phyloP scores from a whole-genome alignment of 1,140 invertebrate genomes.

The Camponotus pennsylvanicus region DNA sequence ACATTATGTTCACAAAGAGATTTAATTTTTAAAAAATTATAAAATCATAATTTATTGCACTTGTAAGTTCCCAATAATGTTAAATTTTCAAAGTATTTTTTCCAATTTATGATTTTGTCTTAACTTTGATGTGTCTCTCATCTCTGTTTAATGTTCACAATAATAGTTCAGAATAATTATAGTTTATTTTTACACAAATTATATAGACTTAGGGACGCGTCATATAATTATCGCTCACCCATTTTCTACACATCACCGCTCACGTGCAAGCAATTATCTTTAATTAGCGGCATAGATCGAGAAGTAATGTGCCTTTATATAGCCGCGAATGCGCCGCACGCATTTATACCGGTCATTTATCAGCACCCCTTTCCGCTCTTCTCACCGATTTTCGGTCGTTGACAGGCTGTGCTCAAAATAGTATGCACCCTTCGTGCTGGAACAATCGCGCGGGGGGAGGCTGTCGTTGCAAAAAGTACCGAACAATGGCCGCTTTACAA shows the following conservation, averaged over 20 bases:
- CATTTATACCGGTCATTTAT: slow-evolving; percentile 50
- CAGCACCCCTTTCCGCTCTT: neutral
- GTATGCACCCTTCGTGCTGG: slow-evolving; percentile 39
- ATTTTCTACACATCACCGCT: neutral
- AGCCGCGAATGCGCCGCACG: slow-evolving; percentile 6
- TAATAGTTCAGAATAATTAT: slow-evolving; percentile 10
- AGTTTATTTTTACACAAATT: neutral
- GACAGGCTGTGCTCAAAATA: slow-evolving; percentile 55
- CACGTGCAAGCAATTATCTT: slow-evolving; percentile 5
- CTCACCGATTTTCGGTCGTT: slow-evolving; percentile 56
- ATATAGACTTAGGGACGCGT: neutral
- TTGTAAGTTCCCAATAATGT: neutral
- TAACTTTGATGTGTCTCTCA: neutral
- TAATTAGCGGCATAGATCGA: slow-evolving; percentile 24
- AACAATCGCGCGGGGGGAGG: slow-evolving; percentile 30
- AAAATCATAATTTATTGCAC: neutral
- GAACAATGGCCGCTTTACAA: slow-evolving; percentile 74
- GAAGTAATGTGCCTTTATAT: slow-evolving; percentile 50
- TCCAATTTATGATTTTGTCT: neutral
- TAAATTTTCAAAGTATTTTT: neutral
- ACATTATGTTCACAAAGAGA: neutral
- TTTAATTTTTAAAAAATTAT: slow-evolving; percentile 10
- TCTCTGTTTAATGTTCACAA: slow-evolving; percentile 22
- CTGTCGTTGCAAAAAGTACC: slow-evolving; percentile 55
- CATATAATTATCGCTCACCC: slow-evolving; percentile 21